Evolutionary conservation across 1,140 invertebrate species (phyloP).

Genomic region (Rhizoglyphus robini): DNA sequence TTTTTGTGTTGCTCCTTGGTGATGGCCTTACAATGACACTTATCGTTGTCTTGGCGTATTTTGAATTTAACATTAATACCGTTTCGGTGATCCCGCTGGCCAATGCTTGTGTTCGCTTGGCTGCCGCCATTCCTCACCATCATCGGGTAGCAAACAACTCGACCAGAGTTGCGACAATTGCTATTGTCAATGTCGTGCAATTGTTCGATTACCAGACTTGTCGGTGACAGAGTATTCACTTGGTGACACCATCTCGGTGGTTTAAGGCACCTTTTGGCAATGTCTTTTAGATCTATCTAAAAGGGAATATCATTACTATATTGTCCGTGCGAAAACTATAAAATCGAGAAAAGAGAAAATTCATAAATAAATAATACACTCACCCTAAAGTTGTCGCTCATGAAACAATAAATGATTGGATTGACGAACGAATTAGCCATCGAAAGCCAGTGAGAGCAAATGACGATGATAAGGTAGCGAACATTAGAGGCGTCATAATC

Average conservation of each 20-base stretch:
- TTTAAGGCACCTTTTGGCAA: neutral
- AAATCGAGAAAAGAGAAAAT: too few relatives aligned
- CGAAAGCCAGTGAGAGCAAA: slow-evolving; percentile 33
- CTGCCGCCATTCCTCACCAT: too few relatives aligned
- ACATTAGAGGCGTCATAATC: slow-evolving; percentile 27
- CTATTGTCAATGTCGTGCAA: too few relatives aligned
- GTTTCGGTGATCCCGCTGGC: neutral
- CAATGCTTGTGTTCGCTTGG: too few relatives aligned
- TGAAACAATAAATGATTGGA: slow-evolving; percentile 72
- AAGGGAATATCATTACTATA: neutral
- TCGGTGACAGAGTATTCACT: too few relatives aligned
- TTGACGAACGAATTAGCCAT: slow-evolving; percentile 16
- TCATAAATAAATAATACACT: too few relatives aligned
- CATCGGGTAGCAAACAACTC: too few relatives aligned
- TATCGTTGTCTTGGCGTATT: too few relatives aligned
- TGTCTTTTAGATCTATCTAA: neutral
- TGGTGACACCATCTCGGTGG: too few relatives aligned
- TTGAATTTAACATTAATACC: neutral
- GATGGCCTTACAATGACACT: neutral
- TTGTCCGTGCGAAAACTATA: too few relatives aligned
- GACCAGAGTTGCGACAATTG: too few relatives aligned
- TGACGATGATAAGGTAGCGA: slow-evolving; percentile 34
- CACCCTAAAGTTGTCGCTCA: slow-evolving; percentile 67
- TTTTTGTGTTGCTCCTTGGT: neutral
- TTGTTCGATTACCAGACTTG: too few relatives aligned